Evolutionary conservation across 2,888 invertebrate species (phyloP).

Genomic region (Gastrophysa polygoni): DNA sequence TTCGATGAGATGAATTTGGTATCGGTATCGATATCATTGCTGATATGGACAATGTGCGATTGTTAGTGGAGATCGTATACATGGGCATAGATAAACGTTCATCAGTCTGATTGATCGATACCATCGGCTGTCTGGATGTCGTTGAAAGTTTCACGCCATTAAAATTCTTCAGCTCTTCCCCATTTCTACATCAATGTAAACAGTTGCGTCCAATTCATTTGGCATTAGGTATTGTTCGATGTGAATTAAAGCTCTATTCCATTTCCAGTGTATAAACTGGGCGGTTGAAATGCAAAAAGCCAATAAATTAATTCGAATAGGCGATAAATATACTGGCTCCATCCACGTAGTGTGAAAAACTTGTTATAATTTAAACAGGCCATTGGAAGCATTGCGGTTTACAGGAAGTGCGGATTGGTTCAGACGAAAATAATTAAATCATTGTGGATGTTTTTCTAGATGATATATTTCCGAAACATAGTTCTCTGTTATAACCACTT

Average conservation of each 20-base stretch:
- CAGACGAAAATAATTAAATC: neutral
- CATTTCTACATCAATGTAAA: neutral
- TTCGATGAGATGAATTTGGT: too few species aligned
- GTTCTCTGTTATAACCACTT: too few species aligned
- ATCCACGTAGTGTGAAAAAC: constrained; percentile 25
- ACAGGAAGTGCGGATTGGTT: constrained; percentile 4
- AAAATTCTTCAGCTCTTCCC: neutral
- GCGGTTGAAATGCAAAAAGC: constrained; percentile 23
- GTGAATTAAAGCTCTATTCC: constrained; percentile 26
- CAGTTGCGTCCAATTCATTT: constrained; percentile 8
- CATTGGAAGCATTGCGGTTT: constrained; percentile 18
- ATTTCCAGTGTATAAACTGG: constrained; percentile 24
- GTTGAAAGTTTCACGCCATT: neutral
- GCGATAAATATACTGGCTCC: constrained; percentile 25
- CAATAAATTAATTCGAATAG: constrained; percentile 29
- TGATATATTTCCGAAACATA: neutral
- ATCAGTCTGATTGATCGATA: neutral
- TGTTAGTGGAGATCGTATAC: too few species aligned
- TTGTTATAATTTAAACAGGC: constrained; percentile 28
- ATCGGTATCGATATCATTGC: too few species aligned
- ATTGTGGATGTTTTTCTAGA: neutral
- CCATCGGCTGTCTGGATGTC: neutral
- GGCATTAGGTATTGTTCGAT: constrained; percentile 19
- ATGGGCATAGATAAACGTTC: too few species aligned
- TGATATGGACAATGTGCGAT: too few species aligned